phyloP scores from a whole-genome alignment of 2,113 vertebrate genomes.

The Blennius ocellaris region DNA sequence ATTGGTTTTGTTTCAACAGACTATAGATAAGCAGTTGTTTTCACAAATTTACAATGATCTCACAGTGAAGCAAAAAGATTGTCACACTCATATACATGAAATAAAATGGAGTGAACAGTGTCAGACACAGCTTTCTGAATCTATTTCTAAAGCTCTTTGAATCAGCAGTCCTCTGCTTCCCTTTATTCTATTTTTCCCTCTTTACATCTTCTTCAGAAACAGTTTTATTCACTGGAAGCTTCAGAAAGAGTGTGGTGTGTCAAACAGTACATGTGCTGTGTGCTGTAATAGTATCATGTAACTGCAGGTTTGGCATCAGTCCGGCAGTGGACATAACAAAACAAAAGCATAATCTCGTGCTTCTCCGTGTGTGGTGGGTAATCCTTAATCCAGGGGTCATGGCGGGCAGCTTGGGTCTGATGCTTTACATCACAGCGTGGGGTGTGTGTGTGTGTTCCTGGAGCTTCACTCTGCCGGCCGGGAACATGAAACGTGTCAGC shows the following conservation, averaged over 20 bases:
- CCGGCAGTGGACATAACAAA: slow-evolving; percentile 9
- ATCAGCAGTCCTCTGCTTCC: background rate
- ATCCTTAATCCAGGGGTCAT: slow-evolving; percentile 65
- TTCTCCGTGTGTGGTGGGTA: slow-evolving; percentile 35
- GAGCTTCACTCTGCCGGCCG: background rate
- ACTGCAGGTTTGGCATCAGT: slow-evolving; percentile 16
- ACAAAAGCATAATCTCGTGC: slow-evolving; percentile 51
- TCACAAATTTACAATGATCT: background rate
- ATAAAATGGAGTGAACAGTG: background rate
- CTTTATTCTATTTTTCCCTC: background rate
- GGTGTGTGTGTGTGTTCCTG: background rate
- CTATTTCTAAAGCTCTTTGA: background rate
- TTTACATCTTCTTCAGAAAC: background rate
- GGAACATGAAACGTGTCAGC: slow-evolving; percentile 6
- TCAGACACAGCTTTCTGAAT: background rate
- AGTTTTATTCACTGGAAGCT: background rate
- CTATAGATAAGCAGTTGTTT: no score
- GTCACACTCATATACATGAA: no score
- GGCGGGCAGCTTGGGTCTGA: background rate
- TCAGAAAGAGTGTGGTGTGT: background rate
- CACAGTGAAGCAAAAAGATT: background rate
- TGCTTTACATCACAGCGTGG: slow-evolving; percentile 13
- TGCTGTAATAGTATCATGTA: background rate
- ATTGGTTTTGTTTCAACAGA: no score
- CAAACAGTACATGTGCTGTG: background rate